phyloP scores from a whole-genome alignment of 1,140 invertebrate genomes.

The Drosophila teissieri region DNA sequence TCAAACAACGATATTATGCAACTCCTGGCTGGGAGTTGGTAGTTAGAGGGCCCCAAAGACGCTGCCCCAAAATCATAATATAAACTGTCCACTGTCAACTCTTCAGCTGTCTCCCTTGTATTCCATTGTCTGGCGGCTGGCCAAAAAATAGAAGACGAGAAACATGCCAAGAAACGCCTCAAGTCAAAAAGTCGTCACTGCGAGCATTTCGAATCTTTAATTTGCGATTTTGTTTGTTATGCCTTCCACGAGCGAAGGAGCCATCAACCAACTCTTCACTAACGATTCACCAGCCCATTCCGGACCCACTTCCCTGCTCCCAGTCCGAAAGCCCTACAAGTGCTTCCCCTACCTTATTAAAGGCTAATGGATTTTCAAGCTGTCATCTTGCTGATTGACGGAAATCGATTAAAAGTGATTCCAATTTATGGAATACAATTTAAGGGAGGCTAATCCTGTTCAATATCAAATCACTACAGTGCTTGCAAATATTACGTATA shows the following conservation, averaged over 20 bases:
- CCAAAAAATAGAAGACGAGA: constrained; percentile 50
- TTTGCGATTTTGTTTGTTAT: constrained; percentile 54
- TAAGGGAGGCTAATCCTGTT: constrained; percentile 24
- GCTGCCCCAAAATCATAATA: constrained; percentile 73
- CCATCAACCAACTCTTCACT: constrained; percentile 9
- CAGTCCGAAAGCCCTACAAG: constrained; percentile 40
- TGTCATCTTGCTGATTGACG: constrained; percentile 46
- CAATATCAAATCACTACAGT: not conserved
- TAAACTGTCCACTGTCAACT: constrained; percentile 80
- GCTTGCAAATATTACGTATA: constrained; percentile 8
- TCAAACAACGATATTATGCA: constrained; percentile 53
- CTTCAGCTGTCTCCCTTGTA: constrained; percentile 55
- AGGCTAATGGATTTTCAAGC: constrained; percentile 43
- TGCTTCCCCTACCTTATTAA: constrained; percentile 54
- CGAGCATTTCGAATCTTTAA: constrained; percentile 75
- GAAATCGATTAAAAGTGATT: constrained; percentile 27
- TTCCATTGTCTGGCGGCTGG: constrained; percentile 34
- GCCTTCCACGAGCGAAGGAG: constrained; percentile 36
- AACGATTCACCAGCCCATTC: constrained; percentile 9
- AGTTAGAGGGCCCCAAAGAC: constrained; percentile 21
- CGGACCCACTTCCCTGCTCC: not conserved
- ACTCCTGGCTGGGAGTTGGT: constrained; percentile 35
- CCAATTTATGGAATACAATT: constrained; percentile 19
- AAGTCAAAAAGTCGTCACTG: constrained; percentile 76
- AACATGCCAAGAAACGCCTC: constrained; percentile 46